phyloP scores from a whole-genome alignment of 92 coral and sea anemone genomes.

The Paragorgia papillata region DNA sequence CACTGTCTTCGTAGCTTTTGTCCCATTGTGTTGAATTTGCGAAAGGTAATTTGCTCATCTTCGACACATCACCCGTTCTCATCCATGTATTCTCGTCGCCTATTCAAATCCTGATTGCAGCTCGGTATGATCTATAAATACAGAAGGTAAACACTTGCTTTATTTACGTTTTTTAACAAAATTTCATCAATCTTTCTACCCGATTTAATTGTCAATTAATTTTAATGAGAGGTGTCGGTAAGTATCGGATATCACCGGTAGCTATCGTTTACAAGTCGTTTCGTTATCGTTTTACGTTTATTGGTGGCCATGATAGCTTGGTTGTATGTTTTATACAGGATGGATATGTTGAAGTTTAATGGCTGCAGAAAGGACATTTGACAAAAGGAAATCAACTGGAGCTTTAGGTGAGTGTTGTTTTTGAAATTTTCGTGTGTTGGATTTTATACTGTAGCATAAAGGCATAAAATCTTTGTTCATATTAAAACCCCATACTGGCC shows the following conservation, averaged over 20 bases:
- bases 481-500: too few relatives aligned
- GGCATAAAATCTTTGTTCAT: too few relatives aligned
- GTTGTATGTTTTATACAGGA: not conserved
- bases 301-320: too few relatives aligned
- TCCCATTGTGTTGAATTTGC: not conserved
- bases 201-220: not conserved
- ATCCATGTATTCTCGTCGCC: not conserved
- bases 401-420: too few relatives aligned
- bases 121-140: not conserved
- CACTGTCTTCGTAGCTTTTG: not conserved
- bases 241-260: not conserved
- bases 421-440: too few relatives aligned
- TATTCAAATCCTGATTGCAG: not conserved
- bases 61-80: not conserved
- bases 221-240: conserved; percentile 8
- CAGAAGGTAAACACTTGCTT: too few relatives aligned
- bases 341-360: not conserved
- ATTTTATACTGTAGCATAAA: too few relatives aligned
- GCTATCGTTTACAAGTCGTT: not conserved
- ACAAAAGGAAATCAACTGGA: not conserved
- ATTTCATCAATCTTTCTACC: too few relatives aligned
- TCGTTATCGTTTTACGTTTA: too few relatives aligned
- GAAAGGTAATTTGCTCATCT: conserved; percentile 31
- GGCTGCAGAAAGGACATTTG: conserved; percentile 9
- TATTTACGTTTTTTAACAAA: not conserved